Evolutionary conservation across 2,113 vertebrate genomes (phyloP), one percentile per base, ranked within the genome.

Genomic region (Petaurus breviceps): DNA sequence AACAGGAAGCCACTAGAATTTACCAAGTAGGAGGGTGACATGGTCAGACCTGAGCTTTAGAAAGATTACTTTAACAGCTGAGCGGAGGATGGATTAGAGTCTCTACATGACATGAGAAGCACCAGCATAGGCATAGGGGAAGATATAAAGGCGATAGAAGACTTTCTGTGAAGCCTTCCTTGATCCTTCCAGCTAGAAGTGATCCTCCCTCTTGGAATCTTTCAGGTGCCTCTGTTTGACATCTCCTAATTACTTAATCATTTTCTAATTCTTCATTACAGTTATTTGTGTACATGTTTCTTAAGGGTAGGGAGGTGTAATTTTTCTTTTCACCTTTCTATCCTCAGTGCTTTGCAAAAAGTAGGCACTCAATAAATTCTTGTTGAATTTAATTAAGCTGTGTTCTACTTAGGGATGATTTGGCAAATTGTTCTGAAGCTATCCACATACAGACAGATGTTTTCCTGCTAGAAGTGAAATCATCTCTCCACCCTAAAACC

Each of bases 401-500:
- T 84, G 68, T 57, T 90, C 89, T 43, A 90, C 0, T 90, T 11
- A 90, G 43, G 3, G 37, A 26, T 19, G 52, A 55, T 91, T 93
- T 94, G 93, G 84, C 93, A 49, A 54, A 61, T 25, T 55, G 19
- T 57, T 95, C 68, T 57, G 31, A 95, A 96, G n/a, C 68, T 53
- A 92, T 51, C 91, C 57, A n/a, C 23, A 8, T 92, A 92, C 51
- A 53, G 55, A 23, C 53, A 61, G 90, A 28, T 90, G 47, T 84
- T 96, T 95, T 94, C 47, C 92, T 91, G 49, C 57, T 94, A 91
- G 68, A 96, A 96, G 57, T 47, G 55, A 97, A 96, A 51, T 50
- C 0, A 3, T 43, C 68, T 31, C 95, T 97, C 95, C 95, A 50
- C 95, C 95, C 91, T 28, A 26, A 4, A 90, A 1, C 90, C 50